Base-by-base conservation (phyloP, 1,140 invertebrate species). In the Heterodera carotae region DNA sequence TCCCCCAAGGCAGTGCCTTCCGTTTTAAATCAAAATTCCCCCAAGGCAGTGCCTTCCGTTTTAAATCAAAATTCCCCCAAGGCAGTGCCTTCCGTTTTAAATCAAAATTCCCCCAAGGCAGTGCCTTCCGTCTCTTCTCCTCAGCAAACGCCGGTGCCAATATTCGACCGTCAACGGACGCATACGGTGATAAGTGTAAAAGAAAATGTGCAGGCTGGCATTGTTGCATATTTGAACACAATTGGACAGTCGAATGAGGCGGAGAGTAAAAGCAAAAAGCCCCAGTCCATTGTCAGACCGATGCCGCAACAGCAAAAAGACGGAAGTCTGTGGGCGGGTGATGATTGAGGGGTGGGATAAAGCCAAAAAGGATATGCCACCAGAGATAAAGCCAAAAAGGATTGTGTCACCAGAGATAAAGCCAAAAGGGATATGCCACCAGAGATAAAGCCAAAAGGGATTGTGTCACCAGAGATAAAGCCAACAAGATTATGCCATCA, bases 261-360 rank as follows among this genome's bases (percentile, higher is more conserved):
- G 29, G 25, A 1, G 74, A 34, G 60, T 56, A 48, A 0, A 69
- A 56, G 34, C 48, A 48, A 64, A 59, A 84, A 85, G 66, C 78
- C 82, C 0, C 83, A 85, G 48, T 85, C 84, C 5, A 85, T 85
- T 29, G 84, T 85, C 22, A 76, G 80, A 22, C 84, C 84, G 59
- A 85, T 85, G 84, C 83, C 83, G n/a, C 83, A 85, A n/a, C 71
- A 31, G 33, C n/a, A 64, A n/a, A 43, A 39, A 2, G 18, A 48
- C 5, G 43, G 34, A 25, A 27, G 18, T 34, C 15, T 1, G 48
- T 53, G 12, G 12, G 48, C 1, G 48, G 4, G 48, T 10, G 48
- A 15, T 8, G 48, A 15, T 29, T 1, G 18, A 70, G 15, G 43
- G 18, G 15, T 4, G 29, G 12, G 43, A n/a, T n/a, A 43, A 4